Evolutionary conservation across 1,140 invertebrate genomes (phyloP).

Genomic region (Micrasema longulum): DNA sequence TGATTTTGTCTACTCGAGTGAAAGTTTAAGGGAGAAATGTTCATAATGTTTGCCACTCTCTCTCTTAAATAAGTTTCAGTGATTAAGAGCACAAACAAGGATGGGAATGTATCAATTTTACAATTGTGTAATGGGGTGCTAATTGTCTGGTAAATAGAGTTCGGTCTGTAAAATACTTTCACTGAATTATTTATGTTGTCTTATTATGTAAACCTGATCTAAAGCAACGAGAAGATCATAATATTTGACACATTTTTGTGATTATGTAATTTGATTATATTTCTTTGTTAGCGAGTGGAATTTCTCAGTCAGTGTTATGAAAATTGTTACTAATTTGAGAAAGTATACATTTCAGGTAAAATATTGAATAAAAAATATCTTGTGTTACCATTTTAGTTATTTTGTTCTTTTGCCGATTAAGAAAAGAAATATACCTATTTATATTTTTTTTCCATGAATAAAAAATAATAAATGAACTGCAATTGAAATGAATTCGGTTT

Average conservation of each 20-base stretch:
- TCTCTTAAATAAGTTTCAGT: constrained; percentile 39
- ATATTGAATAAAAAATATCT: too few species aligned
- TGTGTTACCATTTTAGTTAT: too few species aligned
- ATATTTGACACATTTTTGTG: background rate
- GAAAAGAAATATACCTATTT: too few species aligned
- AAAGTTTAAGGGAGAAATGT: constrained; percentile 32
- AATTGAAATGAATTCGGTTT: too few species aligned
- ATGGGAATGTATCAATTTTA: constrained; percentile 10
- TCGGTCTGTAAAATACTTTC: background rate
- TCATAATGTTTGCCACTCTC: constrained; percentile 7
- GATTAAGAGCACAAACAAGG: constrained; percentile 20
- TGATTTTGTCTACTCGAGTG: constrained; percentile 19
- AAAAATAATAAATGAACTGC: too few species aligned
- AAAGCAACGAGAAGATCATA: background rate
- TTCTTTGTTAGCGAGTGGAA: background rate
- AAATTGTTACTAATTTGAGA: too few species aligned
- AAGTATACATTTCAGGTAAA: too few species aligned
- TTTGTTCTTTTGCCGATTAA: too few species aligned
- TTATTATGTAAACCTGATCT: background rate
- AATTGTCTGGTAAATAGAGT: constrained; percentile 3
- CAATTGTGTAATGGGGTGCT: background rate
- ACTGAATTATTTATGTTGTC: background rate
- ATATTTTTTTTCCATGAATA: too few species aligned
- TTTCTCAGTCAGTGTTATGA: too few species aligned
- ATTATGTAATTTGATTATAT: too few species aligned